A percentile compares a stretch with the other conserved stretches of the same genome.
phyloP scores from a whole-genome alignment of 2,113 vertebrate genomes.

The Nycticebus coucang region DNA sequence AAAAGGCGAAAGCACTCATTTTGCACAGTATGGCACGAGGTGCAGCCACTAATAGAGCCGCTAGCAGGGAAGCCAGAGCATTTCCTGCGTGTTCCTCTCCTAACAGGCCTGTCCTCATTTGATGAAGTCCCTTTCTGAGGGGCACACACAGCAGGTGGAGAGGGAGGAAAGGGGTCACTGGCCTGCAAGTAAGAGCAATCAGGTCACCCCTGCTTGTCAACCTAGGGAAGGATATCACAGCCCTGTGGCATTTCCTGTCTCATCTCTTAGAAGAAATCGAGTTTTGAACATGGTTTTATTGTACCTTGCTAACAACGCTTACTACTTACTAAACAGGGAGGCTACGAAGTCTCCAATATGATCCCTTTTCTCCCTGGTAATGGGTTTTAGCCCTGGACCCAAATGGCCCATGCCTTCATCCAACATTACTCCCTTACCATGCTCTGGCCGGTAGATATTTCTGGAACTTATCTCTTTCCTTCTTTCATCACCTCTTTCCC shows the following conservation, averaged over 20 bases:
- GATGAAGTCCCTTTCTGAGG: not conserved
- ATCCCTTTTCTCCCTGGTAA: not conserved
- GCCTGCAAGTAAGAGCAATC: not conserved
- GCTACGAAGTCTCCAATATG: not conserved
- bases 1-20: slow-evolving; percentile 31
- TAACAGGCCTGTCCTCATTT: not conserved
- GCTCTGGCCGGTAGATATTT: not conserved
- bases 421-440: not conserved
- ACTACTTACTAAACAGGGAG: not conserved
- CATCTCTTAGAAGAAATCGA: not conserved
- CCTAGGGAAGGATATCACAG: not conserved
- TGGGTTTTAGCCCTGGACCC: not conserved
- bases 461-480: not conserved
- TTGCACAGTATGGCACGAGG: not conserved
- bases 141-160: not conserved
- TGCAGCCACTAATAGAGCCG: slow-evolving; percentile 12
- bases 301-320: not conserved
- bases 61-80: not conserved
- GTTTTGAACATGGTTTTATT: not conserved
- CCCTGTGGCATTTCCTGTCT: not conserved
- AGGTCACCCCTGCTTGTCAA: not conserved
- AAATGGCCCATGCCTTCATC: not conserved
- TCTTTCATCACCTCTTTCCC: not conserved
- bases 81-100: not conserved
- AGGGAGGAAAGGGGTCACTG: not conserved